Conservation (phyloP, 2,888 invertebrate species). For the Lumbricus terrestris region DNA sequence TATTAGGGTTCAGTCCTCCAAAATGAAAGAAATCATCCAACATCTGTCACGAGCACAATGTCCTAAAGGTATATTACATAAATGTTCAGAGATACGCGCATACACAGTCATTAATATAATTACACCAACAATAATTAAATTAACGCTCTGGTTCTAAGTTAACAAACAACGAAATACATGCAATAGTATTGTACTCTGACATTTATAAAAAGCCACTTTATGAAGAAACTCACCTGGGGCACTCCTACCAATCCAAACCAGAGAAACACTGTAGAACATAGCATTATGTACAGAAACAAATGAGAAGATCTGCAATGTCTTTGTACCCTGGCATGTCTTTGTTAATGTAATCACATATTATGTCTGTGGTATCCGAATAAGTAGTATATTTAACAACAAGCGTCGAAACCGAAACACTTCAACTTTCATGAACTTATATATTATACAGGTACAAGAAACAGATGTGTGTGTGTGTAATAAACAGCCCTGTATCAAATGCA, state of each 20-base stretch:
- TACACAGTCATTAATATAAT: not conserved
- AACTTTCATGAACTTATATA: not conserved
- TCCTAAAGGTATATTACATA: not conserved
- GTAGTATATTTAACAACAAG: not conserved
- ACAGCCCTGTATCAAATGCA: too few species aligned
- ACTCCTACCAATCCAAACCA: too few species aligned
- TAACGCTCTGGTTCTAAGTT: not conserved
- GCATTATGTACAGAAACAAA: not conserved
- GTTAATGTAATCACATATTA: not conserved
- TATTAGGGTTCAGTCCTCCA: not conserved
- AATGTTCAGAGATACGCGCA: not conserved
- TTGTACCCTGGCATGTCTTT: not conserved
- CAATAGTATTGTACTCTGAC: too few species aligned
- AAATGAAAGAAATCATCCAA: not conserved
- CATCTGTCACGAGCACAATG: not conserved
- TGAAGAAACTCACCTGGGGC: too few species aligned
- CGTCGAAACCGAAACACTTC: not conserved
- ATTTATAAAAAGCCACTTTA: too few species aligned
- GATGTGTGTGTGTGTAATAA: too few species aligned
- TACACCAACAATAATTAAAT: not conserved
- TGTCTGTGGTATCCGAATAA: not conserved
- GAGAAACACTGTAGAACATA: not conserved
- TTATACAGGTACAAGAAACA: not conserved
- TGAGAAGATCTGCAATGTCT: not conserved
- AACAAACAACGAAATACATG: not conserved